A percentile compares a stretch with the other conserved stretches of the same genome.
Conservation (phyloP, 1,140 invertebrate species). For the Apolygus lucorum region DNA sequence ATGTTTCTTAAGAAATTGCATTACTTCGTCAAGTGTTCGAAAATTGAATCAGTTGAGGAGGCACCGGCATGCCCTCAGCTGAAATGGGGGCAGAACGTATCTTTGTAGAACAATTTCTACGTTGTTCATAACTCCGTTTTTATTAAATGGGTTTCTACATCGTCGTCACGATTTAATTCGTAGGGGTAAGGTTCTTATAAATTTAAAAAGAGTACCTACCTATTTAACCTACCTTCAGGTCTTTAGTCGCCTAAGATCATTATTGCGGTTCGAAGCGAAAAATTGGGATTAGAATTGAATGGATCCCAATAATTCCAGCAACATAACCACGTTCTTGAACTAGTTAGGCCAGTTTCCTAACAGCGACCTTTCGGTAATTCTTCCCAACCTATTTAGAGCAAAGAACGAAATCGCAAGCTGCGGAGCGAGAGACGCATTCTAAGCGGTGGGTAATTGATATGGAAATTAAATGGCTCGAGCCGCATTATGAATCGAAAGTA, state of each 20-base stretch:
- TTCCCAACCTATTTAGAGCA: background rate
- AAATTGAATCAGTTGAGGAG: no score
- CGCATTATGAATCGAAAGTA: background rate
- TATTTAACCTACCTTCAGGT: no score
- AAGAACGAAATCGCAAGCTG: background rate
- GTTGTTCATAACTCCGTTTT: no score
- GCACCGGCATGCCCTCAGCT: no score
- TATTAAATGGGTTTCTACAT: no score
- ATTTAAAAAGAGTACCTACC: no score
- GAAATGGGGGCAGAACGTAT: no score
- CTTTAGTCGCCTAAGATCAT: background rate
- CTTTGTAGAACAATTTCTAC: no score
- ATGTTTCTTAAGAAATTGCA: no score
- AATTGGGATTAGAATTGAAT: background rate
- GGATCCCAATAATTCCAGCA: background rate
- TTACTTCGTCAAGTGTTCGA: no score
- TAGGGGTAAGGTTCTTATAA: no score
- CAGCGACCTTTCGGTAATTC: background rate
- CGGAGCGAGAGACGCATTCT: background rate
- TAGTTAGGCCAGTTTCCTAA: background rate
- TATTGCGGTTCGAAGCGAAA: background rate
- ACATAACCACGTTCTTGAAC: background rate
- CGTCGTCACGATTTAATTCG: no score
- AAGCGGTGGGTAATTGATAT: constrained; percentile 3
- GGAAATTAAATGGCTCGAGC: constrained; percentile 1